Evolutionary conservation across 2,797 vertebrate species (phyloP), one percentile per base, ranked within the genome.

Genomic region (Anableps anableps): DNA sequence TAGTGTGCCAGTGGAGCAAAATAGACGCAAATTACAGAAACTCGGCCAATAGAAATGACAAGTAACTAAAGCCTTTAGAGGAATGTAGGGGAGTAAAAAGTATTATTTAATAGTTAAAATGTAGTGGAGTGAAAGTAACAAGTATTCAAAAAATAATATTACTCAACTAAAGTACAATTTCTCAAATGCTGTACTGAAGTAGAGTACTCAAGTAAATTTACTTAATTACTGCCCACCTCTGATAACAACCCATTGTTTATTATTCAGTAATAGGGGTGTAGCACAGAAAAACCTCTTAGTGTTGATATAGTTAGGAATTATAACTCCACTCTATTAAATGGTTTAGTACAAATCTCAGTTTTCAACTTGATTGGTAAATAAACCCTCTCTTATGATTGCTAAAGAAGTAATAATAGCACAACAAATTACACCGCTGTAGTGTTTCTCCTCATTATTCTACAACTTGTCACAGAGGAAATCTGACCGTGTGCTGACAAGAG

Each of bases 381-480:
- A 62, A 34, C 34, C 31, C 34, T 50, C 48, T 73, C 62, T 38
- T 38, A 7, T 36, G 7, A 51, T 36, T 19, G 62, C 16, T n/a
- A 43, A 38, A n/a, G 10, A 41, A 41, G 10, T 11, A n/a, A n/a
- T 26, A 29, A 47, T 47, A 38, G 16, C 6, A 47, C 70, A 45
- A n/a, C n/a, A 82, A 58, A 73, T 43, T 74, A 36, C 64, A 26
- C 19, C 0, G 75, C 23, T 62, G 10, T 51, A 50, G 38, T 10
- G 29, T 55, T 58, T 81, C 55, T 80, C 66, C 79, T 78, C 74
- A 60, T 0, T 8, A 36, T 19, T 34, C 71, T 72, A 60, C 79
- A 77, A 64, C 8, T 4, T 43, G 36, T 43, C 47, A 74, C 73
- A 77, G 73, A 85, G 72, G 81, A 80, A 80, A 78, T 58, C 66